Evolutionary conservation across 2,113 vertebrate genomes (phyloP), one percentile per base, ranked within the genome.

Genomic region (Solea senegalensis): DNA sequence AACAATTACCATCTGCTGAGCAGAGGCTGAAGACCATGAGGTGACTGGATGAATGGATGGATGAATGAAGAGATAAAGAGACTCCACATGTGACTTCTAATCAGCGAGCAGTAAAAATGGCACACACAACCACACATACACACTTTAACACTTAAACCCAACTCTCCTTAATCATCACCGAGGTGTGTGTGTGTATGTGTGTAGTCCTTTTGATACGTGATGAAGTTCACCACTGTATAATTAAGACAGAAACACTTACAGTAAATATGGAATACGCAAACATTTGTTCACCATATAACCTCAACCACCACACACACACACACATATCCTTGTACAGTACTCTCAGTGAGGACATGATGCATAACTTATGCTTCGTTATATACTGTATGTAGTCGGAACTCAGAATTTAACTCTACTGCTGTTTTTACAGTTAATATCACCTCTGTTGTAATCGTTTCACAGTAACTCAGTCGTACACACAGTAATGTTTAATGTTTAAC

Each of bases 231-330:
- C 45, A 28, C 39, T n/a, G 1, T 52, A 45, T 68, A 44, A 61
- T 62, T 67, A 56, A 51, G 51, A 45, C 49, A 34, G 2, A 28
- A 7, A 44, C 27, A 46, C 34, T 34, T 2, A 34, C 34, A 48
- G 45, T 48, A 48, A 48, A 48, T 48, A 48, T 48, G 14, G 45
- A 48, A 48, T 13, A 48, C 45, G 12, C 11, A 12, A 48, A 48
- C 45, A 48, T 48, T 57, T 77, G 40, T 51, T 57, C 40, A 63
- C 64, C 13, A 54, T 15, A 5, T 15, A 49, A 41, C 44, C 39
- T 53, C 45, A 10, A 8, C 34, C 40, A 56, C 39, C 46, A 45
- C 6, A 56, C 57, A 26, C 13, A 55, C 40, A 45, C 44, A 45
- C 44, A 45, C 44, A 45, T 1, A 5, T 45, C 44, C 44, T 45